phyloP scores from a whole-genome alignment of 2,113 vertebrate species.

The Sander lucioperca region DNA sequence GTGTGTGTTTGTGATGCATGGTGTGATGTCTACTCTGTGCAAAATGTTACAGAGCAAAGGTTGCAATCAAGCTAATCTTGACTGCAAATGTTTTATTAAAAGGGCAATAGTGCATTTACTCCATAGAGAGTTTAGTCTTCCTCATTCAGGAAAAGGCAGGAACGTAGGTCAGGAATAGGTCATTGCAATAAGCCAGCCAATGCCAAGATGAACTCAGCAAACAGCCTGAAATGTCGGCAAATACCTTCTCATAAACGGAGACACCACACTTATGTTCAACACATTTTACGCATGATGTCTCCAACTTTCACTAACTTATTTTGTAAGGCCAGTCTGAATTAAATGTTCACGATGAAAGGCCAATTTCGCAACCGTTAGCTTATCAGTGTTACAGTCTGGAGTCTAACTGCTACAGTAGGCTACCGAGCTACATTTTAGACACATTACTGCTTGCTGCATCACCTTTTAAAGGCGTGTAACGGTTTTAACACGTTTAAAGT shows the following conservation, averaged over 20 bases:
- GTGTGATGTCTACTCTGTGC: background rate
- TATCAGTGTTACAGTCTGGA: background rate
- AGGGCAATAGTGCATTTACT: background rate
- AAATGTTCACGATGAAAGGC: background rate
- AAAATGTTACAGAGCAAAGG: background rate
- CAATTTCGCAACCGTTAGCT: slow-evolving; percentile 20
- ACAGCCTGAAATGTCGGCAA: background rate
- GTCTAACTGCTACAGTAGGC: background rate
- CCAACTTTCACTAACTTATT: background rate
- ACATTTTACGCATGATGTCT: background rate
- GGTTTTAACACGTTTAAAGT: background rate
- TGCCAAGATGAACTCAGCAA: background rate
- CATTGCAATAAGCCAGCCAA: slow-evolving; percentile 8
- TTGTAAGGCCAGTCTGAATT: background rate
- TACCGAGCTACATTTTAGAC: background rate
- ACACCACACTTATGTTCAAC: background rate
- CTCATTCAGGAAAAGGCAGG: background rate
- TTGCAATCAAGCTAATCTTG: background rate
- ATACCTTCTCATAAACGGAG: background rate
- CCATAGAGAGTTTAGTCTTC: background rate
- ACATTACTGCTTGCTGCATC: background rate
- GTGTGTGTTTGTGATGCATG: too few species aligned
- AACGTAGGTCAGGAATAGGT: slow-evolving; percentile 30
- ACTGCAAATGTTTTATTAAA: background rate
- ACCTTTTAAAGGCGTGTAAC: too few species aligned